These are phyloP conservation scores for Cichladusa arquata DNA, from an alignment of 2,113 vertebrate species.

Conservation along the genomic window DNA sequence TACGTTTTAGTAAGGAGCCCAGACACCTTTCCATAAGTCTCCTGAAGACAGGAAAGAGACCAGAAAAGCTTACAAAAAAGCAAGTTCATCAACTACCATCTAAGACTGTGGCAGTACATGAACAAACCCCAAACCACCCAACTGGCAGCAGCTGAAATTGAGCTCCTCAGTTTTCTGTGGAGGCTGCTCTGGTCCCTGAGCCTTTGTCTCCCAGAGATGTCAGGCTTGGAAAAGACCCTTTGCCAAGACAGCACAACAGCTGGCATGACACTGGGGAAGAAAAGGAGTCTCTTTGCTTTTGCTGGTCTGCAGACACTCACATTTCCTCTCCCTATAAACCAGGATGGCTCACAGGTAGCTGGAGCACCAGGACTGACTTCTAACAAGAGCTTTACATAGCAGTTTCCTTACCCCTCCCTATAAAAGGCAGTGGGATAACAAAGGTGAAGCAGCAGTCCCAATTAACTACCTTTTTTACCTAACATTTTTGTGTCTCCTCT, in stretches of 20 bases:
- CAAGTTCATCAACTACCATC: not conserved
- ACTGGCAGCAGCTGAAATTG: not conserved
- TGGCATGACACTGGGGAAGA: not conserved
- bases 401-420: not conserved
- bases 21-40: not conserved
- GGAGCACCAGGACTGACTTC: not conserved
- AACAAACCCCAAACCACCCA: not conserved
- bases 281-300: not conserved
- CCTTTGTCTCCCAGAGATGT: not conserved
- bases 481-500: not conserved
- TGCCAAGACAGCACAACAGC: not conserved
- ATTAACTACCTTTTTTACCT: not conserved
- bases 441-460: not conserved
- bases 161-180: not conserved
- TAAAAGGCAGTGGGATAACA: not conserved
- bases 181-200: not conserved
- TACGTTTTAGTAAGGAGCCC: not conserved
- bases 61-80: not conserved
- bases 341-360: not conserved
- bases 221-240: not conserved
- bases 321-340: not conserved
- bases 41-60: not conserved
- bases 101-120: rapidly evolving
- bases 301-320: not conserved
- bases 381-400: not conserved